These are phyloP conservation scores for Nomada ferruginata DNA, from an alignment of 2,888 invertebrate genomes.

Conservation along the genomic window DNA sequence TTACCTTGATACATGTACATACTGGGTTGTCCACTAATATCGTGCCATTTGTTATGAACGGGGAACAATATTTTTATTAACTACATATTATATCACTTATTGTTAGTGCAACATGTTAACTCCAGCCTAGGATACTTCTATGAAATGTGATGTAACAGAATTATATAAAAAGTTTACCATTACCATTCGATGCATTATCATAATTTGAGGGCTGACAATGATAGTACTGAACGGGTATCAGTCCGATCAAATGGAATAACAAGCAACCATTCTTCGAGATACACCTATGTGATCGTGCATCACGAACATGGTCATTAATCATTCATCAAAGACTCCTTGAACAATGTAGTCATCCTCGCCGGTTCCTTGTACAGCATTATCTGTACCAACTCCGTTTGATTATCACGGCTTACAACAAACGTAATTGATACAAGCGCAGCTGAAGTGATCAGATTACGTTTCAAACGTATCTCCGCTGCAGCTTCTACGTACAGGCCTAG, in stretches of 20 bases:
- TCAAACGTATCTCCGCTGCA: conserved; percentile 21
- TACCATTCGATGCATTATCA: not conserved
- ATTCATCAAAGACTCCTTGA: conserved; percentile 55
- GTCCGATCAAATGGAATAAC: not conserved
- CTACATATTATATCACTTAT: too few relatives aligned
- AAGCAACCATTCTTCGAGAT: conserved; percentile 25
- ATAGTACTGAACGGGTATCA: too few relatives aligned
- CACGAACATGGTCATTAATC: conserved; percentile 61
- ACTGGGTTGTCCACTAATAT: too few relatives aligned
- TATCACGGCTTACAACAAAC: conserved; percentile 39
- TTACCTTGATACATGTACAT: too few relatives aligned
- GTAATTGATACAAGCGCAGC: conserved; percentile 40
- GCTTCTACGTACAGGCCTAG: not conserved
- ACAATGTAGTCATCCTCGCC: conserved; percentile 58
- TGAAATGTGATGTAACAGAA: not conserved
- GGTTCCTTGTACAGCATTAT: conserved; percentile 41
- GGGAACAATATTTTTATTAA: too few relatives aligned
- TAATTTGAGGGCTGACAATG: too few relatives aligned
- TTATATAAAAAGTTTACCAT: not conserved
- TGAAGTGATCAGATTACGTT: conserved; percentile 30
- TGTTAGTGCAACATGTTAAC: conserved; percentile 8
- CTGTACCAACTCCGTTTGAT: conserved; percentile 42
- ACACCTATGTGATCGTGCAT: conserved; percentile 47
- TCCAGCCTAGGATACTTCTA: not conserved
- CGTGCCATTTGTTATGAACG: too few relatives aligned